Evolutionary conservation across 1,140 invertebrate genomes (phyloP).

Genomic region (Drosophila kikkawai): DNA sequence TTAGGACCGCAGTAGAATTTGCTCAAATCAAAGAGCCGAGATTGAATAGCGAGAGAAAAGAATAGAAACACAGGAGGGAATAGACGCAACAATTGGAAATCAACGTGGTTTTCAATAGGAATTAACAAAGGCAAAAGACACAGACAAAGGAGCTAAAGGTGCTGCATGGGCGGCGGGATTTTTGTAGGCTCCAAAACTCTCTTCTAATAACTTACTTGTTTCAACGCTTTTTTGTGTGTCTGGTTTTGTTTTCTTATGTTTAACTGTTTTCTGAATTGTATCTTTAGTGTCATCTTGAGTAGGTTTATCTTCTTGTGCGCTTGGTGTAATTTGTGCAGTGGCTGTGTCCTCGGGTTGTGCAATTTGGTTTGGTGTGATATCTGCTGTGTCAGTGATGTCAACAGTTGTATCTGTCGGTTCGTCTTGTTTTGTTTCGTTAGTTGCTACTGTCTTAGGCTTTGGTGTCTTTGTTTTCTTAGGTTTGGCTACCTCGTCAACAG

Average conservation of each 20-base stretch:
- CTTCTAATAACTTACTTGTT: conserved; percentile 83
- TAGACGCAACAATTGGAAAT: conserved; percentile 51
- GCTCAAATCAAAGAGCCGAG: conserved; percentile 20
- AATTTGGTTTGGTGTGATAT: conserved; percentile 64
- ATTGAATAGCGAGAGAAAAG: conserved; percentile 37
- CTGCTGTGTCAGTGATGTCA: conserved; percentile 54
- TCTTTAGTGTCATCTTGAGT: conserved; percentile 80
- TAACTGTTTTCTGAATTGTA: conserved; percentile 77
- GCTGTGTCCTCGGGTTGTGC: conserved; percentile 81
- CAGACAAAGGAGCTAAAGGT: conserved; percentile 68
- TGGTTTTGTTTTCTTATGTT: conserved; percentile 82
- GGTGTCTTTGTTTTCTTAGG: conserved; percentile 56
- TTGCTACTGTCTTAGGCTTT: conserved; percentile 37
- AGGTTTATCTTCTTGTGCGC: conserved; percentile 75
- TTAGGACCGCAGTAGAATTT: conserved; percentile 19
- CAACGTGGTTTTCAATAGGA: conserved; percentile 56
- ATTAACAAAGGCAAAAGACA: conserved; percentile 69
- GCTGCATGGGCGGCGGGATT: conserved; percentile 55
- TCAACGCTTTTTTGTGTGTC: conserved; percentile 78
- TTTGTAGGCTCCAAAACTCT: conserved; percentile 64
- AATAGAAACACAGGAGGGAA: conserved; percentile 33
- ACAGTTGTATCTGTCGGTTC: conserved; percentile 50
- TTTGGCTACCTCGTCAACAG: conserved; percentile 38
- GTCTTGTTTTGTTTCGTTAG: conserved; percentile 47
- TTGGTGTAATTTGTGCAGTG: conserved; percentile 82